Evolutionary conservation across 1,140 invertebrate genomes (phyloP).

Genomic region (Physella acuta): DNA sequence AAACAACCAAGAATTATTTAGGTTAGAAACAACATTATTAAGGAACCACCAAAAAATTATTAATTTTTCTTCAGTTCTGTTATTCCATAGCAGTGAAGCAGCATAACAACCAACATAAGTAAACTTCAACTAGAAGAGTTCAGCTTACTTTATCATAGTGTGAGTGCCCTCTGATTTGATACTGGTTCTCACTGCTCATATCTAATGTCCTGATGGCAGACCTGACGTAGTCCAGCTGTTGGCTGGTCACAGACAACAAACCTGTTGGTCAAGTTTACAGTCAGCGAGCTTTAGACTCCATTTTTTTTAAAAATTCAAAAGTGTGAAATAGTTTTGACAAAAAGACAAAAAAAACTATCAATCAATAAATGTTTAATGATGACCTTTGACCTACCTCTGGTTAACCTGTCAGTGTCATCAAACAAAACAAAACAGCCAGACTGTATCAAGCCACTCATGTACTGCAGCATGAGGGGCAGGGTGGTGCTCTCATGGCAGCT

Average conservation of each 20-base stretch:
- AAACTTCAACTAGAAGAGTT: too few species aligned
- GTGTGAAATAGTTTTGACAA: background rate
- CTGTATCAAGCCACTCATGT: conserved; percentile 55
- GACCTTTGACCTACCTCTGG: too few species aligned
- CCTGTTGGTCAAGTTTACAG: conserved; percentile 37
- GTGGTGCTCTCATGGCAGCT: conserved; percentile 52
- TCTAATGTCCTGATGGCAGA: conserved; percentile 49
- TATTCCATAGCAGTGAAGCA: too few species aligned
- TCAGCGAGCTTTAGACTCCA: background rate
- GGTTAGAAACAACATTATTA: too few species aligned
- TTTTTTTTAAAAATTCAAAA: background rate
- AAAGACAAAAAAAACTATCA: too few species aligned
- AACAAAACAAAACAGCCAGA: conserved; percentile 80
- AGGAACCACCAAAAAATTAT: too few species aligned
- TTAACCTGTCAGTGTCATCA: conserved; percentile 85
- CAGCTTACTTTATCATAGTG: conserved; percentile 53
- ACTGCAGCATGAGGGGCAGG: conserved; percentile 50
- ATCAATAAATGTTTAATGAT: too few species aligned
- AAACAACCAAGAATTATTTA: too few species aligned
- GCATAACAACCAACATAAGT: too few species aligned
- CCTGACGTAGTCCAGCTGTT: conserved; percentile 53
- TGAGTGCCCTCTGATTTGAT: conserved; percentile 52
- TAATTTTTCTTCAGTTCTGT: too few species aligned
- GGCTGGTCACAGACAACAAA: conserved; percentile 55
- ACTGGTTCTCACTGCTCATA: conserved; percentile 48